Conservation (phyloP, 2,113 vertebrate genomes). For the Gopherus flavomarginatus region DNA sequence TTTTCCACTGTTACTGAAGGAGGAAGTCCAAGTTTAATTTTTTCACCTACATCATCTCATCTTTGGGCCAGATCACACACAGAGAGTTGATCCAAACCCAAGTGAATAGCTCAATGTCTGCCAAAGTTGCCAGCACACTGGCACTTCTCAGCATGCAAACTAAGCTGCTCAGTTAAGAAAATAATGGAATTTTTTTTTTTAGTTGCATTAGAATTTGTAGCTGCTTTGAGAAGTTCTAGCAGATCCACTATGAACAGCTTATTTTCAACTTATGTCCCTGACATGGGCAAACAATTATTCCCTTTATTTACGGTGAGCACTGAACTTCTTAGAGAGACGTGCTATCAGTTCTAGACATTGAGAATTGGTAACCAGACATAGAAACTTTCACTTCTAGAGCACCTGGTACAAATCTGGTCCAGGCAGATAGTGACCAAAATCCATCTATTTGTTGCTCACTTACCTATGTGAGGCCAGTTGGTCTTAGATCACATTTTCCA, state of each 20-base stretch:
- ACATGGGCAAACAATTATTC: neutral
- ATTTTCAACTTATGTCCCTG: neutral
- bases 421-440: neutral
- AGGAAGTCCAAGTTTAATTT: neutral
- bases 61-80: neutral
- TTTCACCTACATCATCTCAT: neutral
- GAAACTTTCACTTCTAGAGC: neutral
- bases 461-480: constrained; percentile 18
- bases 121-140: neutral
- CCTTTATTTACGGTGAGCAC: neutral
- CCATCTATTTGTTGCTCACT: neutral
- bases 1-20: neutral
- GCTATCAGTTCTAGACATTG: neutral
- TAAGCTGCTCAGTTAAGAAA: neutral
- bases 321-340: neutral
- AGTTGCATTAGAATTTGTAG: neutral
- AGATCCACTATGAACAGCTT: neutral
- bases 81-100: neutral
- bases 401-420: neutral
- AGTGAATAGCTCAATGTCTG: neutral
- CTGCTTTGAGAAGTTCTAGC: neutral
- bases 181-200: neutral
- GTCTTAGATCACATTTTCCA: constrained; percentile 13
- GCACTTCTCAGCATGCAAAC: neutral
- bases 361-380: neutral